Percentiles rank a stretch among this genome's conserved stretches.
Evolutionary conservation across 2,113 vertebrate species (phyloP).

Genomic region (Ardeotis arabs): DNA sequence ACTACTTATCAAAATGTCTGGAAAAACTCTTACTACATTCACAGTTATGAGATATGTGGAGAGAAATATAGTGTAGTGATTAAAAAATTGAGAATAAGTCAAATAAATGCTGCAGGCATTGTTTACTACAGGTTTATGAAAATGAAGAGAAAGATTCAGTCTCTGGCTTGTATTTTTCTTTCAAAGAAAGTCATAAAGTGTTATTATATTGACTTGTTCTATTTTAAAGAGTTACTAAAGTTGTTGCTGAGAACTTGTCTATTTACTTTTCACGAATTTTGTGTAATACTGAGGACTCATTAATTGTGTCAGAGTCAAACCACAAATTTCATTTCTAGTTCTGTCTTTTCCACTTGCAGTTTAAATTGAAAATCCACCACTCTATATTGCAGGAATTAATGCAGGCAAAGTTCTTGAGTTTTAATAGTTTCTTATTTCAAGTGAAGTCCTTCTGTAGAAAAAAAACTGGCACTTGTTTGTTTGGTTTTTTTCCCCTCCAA

Average conservation of each 20-base stretch:
- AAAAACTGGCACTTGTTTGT: too few relatives aligned
- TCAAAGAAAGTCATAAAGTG: background rate
- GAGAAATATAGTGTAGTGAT: background rate
- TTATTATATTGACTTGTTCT: background rate
- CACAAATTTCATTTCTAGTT: background rate
- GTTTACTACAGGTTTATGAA: background rate
- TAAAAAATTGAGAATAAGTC: background rate
- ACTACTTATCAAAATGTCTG: background rate
- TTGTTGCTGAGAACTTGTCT: background rate
- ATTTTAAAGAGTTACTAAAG: background rate
- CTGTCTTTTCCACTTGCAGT: background rate
- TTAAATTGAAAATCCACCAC: background rate
- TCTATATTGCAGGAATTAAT: background rate
- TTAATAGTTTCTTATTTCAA: background rate
- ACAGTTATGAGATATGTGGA: background rate
- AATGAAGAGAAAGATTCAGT: background rate
- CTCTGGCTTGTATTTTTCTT: background rate
- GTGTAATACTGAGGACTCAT: background rate
- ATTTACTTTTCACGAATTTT: accelerated
- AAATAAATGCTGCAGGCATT: background rate
- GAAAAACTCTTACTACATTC: background rate
- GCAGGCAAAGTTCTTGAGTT: background rate
- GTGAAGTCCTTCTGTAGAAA: background rate
- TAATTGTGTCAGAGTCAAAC: background rate
- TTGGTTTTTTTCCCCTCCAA: background rate